These are phyloP conservation scores for Drosophila dunni DNA, from an alignment of 1,140 invertebrate species.

Conservation along the genomic window DNA sequence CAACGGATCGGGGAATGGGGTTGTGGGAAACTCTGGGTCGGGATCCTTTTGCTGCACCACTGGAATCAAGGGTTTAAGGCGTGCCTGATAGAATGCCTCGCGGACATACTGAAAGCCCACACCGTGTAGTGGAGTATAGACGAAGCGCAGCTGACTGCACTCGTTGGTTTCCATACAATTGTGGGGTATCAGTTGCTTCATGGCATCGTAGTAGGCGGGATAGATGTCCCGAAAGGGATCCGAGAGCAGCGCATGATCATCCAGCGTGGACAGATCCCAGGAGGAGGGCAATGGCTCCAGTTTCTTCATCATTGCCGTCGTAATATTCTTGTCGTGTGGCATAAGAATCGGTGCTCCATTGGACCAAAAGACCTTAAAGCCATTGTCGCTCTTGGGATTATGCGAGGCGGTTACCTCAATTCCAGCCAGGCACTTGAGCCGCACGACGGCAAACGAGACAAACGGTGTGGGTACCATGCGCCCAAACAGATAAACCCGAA, in stretches of 20 bases:
- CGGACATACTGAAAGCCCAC: constrained; percentile 94
- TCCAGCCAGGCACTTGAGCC: constrained; percentile 91
- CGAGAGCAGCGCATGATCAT: constrained; percentile 16
- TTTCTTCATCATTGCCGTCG: constrained; percentile 91
- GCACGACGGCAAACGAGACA: constrained; percentile 92
- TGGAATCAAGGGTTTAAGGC: constrained; percentile 91
- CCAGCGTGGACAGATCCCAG: constrained; percentile 54
- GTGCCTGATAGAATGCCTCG: constrained; percentile 91
- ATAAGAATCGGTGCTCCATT: constrained; percentile 97
- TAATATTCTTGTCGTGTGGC: constrained; percentile 95
- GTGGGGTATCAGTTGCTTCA: constrained; percentile 39
- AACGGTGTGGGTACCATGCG: constrained; percentile 96
- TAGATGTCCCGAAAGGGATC: constrained; percentile 62
- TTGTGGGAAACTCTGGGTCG: constrained; percentile 96
- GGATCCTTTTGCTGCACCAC: constrained; percentile 95
- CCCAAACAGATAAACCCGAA: constrained; percentile 94
- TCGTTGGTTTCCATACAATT: constrained; percentile 57
- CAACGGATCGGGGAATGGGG: constrained; percentile 98
- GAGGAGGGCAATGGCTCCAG: constrained; percentile 86
- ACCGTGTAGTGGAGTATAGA: constrained; percentile 98
- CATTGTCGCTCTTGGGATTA: constrained; percentile 99
- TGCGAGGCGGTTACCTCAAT: constrained; percentile 99
- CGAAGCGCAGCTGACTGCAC: constrained; percentile 65
- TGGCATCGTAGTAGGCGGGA: constrained; percentile 35
- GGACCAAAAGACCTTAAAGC: constrained; percentile 98